Evolutionary conservation across 23 tunicate genomes (phyloP).

Genomic region (Styela plicata): DNA sequence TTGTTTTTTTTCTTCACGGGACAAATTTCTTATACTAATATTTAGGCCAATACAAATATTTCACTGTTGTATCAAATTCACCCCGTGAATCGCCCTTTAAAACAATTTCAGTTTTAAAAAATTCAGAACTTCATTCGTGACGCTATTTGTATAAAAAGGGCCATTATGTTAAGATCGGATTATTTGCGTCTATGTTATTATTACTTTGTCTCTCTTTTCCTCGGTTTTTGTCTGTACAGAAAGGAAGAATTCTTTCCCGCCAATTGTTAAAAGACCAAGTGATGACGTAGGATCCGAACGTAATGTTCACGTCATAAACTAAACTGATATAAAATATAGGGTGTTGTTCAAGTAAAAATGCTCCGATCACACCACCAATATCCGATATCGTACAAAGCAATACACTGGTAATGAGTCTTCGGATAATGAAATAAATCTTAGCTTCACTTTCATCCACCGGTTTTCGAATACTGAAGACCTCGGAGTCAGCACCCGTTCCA

Average conservation of each 20-base stretch:
- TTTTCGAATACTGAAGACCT: not conserved
- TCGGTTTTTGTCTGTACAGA: too few relatives aligned
- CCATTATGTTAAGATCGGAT: too few relatives aligned
- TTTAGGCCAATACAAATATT: too few relatives aligned
- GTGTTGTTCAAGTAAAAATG: constrained; percentile 21
- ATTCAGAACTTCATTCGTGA: too few relatives aligned
- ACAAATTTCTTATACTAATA: too few relatives aligned
- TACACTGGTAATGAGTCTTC: constrained; percentile 22
- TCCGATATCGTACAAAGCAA: constrained; percentile 26
- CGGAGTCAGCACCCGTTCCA: not conserved
- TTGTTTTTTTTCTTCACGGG: too few relatives aligned
- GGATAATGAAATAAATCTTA: constrained; percentile 21
- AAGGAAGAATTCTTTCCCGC: constrained; percentile 20
- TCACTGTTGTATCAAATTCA: too few relatives aligned
- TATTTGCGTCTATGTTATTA: too few relatives aligned
- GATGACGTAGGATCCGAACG: constrained; percentile 29
- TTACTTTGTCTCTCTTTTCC: too few relatives aligned
- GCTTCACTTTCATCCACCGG: not conserved
- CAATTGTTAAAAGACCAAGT: constrained; percentile 28
- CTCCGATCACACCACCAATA: constrained; percentile 31
- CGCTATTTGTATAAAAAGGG: too few relatives aligned
- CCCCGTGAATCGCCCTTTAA: too few relatives aligned
- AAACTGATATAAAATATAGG: constrained; percentile 28
- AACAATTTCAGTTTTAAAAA: too few relatives aligned
- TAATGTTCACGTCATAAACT: constrained; percentile 35